Evolutionary conservation across 2,113 vertebrate species (phyloP), one percentile per base, ranked within the genome.

Genomic region (Castor canadensis): DNA sequence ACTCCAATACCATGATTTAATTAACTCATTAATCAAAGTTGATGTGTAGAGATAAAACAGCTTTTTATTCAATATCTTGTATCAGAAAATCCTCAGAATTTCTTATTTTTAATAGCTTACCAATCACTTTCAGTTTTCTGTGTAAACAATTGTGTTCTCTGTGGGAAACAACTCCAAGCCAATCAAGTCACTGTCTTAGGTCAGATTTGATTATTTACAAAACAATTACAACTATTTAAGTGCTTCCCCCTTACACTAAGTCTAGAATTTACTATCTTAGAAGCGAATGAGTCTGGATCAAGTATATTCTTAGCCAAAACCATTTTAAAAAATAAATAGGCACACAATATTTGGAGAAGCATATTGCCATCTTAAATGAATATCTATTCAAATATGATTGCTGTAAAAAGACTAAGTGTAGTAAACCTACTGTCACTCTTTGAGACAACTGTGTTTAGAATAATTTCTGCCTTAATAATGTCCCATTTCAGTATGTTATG

Each of bases 271-370:
- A 77, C 1, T 16, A 87, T 47, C 79, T 85, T 86, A 64, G 32
- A 71, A 96, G 72, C 88, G 22, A 89, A 3, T 26, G 93, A 64
- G 13, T 30, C 35, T 95, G 49, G 15, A 71, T 5, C 5, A 84
- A 96, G 56, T 52, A 86, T 86, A 82, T 69, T 49, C 67, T 88
- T 82, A 85, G 79, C 5, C 91, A 95, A 96, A 58, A 30, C 0
- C n/a, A 90, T 47, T 92, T 91, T 38, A 16, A 80, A 89, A 95
- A 85, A 73, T 60, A 54, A 92, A 47, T 94, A 92, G 47, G 79
- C 89, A 30, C 28, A 92, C n/a, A 89, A 89, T 93, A 82, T 96
- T 93, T 96, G 95, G 40, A 91, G 92, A 95, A 95, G 93, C 45
- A 89, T 84, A 96, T 86, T 93, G 45, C 30, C 43, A 91, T 89